A percentile compares a stretch with the other conserved stretches of the same genome.
phyloP scores from a whole-genome alignment of 1,140 invertebrate genomes.

The Proales similis region DNA sequence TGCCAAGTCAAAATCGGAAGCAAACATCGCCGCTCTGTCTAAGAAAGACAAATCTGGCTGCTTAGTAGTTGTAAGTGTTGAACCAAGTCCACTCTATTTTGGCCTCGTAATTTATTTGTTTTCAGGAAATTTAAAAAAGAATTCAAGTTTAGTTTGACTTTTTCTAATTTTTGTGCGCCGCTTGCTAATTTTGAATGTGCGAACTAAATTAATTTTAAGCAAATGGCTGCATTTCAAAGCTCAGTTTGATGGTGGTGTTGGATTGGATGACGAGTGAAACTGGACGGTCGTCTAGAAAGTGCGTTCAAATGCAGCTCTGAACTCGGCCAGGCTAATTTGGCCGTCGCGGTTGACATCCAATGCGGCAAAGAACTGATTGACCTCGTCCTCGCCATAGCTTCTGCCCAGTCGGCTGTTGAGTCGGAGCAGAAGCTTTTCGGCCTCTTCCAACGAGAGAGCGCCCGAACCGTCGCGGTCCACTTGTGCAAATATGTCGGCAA shows the following conservation, averaged over 20 bases:
- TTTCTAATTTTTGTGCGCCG: background rate
- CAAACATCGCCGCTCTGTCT: background rate
- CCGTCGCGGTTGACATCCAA: conserved; percentile 8
- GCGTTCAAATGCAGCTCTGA: conserved; percentile 8
- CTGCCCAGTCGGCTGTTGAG: conserved; percentile 6
- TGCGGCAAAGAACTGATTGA: conserved; percentile 2
- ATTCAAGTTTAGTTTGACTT: conserved; percentile 2
- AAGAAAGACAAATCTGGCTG: conserved; percentile 29
- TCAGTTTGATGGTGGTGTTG: background rate
- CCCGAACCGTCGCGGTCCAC: background rate
- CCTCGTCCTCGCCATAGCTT: conserved; percentile 4
- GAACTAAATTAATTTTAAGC: background rate
- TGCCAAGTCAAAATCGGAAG: conserved; percentile 22
- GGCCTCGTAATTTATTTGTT: background rate
- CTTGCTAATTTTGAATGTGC: background rate
- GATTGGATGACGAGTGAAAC: background rate
- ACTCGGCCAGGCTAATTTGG: conserved; percentile 13
- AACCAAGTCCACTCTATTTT: background rate
- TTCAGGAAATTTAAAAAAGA: background rate
- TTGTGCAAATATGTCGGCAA: conserved; percentile 12
- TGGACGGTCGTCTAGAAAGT: background rate
- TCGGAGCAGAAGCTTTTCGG: conserved; percentile 4
- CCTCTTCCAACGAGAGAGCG: conserved; percentile 8
- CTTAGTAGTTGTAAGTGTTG: conserved; percentile 18
- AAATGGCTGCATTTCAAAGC: conserved; percentile 1